Conservation (phyloP, 2,113 vertebrate genomes). For the Gasterosteus nipponicus region DNA sequence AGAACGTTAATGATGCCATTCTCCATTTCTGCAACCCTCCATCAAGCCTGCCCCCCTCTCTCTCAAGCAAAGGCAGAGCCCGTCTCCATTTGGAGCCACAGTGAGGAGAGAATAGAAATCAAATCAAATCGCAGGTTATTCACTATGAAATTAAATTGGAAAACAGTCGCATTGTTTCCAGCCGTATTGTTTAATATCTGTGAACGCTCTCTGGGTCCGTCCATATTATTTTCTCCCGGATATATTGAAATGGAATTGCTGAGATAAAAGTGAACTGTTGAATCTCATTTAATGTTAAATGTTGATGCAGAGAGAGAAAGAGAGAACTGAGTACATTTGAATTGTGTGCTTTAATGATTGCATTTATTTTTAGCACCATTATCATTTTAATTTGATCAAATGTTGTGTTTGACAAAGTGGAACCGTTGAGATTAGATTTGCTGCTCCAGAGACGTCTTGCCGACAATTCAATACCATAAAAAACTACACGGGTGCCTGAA, state of each 20-base stretch:
- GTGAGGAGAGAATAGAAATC: constrained; percentile 65
- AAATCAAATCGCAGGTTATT: constrained; percentile 80
- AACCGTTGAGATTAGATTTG: constrained; percentile 33
- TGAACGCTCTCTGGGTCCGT: constrained; percentile 66
- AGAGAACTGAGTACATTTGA: constrained; percentile 42
- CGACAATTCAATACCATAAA: background rate
- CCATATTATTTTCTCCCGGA: constrained; percentile 72
- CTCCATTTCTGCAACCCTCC: constrained; percentile 56
- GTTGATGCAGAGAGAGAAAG: constrained; percentile 25
- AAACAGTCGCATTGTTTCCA: constrained; percentile 74
- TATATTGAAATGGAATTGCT: constrained; percentile 75
- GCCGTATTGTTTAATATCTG: constrained; percentile 79
- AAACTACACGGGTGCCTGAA: background rate
- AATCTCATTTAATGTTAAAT: constrained; percentile 69
- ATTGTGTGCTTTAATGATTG: constrained; percentile 45
- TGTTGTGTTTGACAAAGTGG: constrained; percentile 43
- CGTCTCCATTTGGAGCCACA: constrained; percentile 43
- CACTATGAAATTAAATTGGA: constrained; percentile 82
- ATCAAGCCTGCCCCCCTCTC: background rate
- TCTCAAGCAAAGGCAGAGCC: constrained; percentile 14
- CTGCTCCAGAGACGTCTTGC: background rate
- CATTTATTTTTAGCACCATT: constrained; percentile 59
- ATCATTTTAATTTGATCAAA: constrained; percentile 56
- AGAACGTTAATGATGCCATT: constrained; percentile 78
- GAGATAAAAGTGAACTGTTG: constrained; percentile 75